These are phyloP conservation scores for Bos taurus DNA, from an alignment of 2,113 vertebrate species.

Conservation along the genomic window ARS-UCD2.0 NC_037337.1:99244501-99245000, in stretches of 20 bases:
- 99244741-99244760: too few species aligned
- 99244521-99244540: neutral
- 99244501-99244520: neutral
- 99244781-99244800: too few species aligned
- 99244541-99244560: neutral
- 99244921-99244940: neutral
- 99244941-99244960: neutral
- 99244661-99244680: neutral
- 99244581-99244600: neutral
- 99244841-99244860: too few species aligned
- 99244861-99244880: neutral
- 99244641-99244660: neutral
- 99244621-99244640: too few species aligned
- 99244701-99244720: too few species aligned
- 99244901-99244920: neutral
- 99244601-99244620: too few species aligned
- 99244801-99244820: too few species aligned
- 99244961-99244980: neutral
- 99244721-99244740: too few species aligned
- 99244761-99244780: too few species aligned
- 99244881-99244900: neutral
- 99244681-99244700: too few species aligned
- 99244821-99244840: too few species aligned
- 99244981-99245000: neutral
- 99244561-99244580: neutral